Evolutionary conservation across 2,113 vertebrate species (phyloP), one percentile per base, ranked within the genome.

Genomic region (Daphoenositta chrysoptera): DNA sequence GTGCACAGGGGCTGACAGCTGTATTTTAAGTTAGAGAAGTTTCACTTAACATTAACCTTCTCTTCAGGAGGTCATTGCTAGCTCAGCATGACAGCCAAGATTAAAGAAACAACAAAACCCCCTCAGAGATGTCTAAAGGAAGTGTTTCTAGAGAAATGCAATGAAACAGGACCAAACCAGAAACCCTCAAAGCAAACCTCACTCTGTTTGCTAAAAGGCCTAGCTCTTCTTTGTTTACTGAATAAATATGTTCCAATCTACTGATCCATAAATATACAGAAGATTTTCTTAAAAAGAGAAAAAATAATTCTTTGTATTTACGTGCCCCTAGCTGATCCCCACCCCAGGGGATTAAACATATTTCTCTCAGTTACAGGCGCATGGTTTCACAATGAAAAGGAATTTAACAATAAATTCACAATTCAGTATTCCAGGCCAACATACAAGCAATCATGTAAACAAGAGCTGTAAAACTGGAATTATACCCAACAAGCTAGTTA

Each of bases 271-370:
- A 93, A 93, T 37, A 90, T 28, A 75, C 35, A 68, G 24, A 84
- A 91, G 68, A 47, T 84, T 77, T 87, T 81, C 78, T 71, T 66
- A 64, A 90, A 91, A 78, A 82, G 19, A 70, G 42, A 40, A 82
- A 93, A 95, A 88, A 57, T 50, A 90, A 96, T 96, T 54, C 68
- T 86, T 87, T 88, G 85, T 86, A 96, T 18, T 92, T 92, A 88
- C 45, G 73, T 40, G 53, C 33, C 21, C 90, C 66, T 66, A 42
- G 66, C 1, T 93, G 85, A 93, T 85, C 88, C n/a, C n/a, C 57
- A 21, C 16, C 42, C 66, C 70, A 57, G 63, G 14, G 31, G 47
- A 90, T 92, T 90, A 80, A 77, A 57, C 45, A n/a, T 12, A 24
- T 88, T 89, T 84, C 56, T 86, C 56, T 93, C 73, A 60, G 57